Percentiles rank a stretch among this genome's conserved stretches.
These are phyloP conservation scores for Anabas testudineus DNA, from an alignment of 2,797 vertebrate genomes.

Conservation along the genomic window DNA sequence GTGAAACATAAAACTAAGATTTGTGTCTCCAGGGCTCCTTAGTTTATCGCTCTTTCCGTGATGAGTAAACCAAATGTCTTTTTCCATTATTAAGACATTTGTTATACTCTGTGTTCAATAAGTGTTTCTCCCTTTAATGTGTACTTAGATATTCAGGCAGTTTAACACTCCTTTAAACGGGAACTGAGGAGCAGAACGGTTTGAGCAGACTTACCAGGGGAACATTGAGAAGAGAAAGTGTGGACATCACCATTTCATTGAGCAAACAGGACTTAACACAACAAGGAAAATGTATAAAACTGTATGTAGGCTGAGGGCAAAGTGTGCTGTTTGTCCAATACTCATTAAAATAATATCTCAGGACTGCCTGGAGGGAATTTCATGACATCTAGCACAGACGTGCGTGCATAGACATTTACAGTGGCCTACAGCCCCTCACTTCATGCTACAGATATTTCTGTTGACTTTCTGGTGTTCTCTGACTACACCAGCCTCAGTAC, in stretches of 20 bases:
- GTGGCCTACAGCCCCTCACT: too few relatives aligned
- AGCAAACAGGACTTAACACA: neutral
- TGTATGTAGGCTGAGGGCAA: too few relatives aligned
- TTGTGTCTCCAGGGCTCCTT: conserved; percentile 16
- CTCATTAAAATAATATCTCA: too few relatives aligned
- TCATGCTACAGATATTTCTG: too few relatives aligned
- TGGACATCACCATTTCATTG: neutral
- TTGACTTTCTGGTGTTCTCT: too few relatives aligned
- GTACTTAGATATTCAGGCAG: conserved; percentile 31
- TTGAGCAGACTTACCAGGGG: conserved; percentile 10
- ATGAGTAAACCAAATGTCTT: conserved; percentile 37
- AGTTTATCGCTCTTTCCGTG: conserved; percentile 7
- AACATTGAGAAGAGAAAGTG: conserved; percentile 2
- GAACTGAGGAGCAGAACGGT: conserved; percentile 5
- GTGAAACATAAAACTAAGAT: conserved; percentile 31
- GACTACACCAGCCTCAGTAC: too few relatives aligned
- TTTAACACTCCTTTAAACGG: conserved; percentile 38
- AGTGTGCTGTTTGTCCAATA: too few relatives aligned
- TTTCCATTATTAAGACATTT: conserved; percentile 55
- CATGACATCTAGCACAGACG: too few relatives aligned
- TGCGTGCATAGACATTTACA: too few relatives aligned
- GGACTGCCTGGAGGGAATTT: too few relatives aligned
- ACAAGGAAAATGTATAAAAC: too few relatives aligned
- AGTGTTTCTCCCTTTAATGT: conserved; percentile 12
- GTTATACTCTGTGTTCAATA: conserved; percentile 29